Base-by-base conservation (phyloP, 2,888 invertebrate genomes). In the Dicranocentrus wangi region DNA sequence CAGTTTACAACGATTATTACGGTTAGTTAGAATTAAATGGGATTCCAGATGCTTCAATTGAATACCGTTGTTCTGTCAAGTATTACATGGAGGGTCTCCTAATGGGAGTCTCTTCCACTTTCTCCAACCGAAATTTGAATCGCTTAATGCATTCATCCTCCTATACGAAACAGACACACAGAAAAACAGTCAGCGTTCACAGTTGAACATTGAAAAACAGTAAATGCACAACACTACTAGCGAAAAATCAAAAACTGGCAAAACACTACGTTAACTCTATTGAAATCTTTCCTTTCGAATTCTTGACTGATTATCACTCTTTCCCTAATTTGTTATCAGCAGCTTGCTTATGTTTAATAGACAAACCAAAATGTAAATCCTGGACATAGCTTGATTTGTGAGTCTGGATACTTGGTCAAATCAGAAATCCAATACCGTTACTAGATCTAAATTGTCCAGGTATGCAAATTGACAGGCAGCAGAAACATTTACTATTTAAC, bases 91-190 rank as follows among this genome's bases (percentile, higher is more conserved):
- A 77, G 78, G 84, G 84, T 84, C 81, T 84, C 82, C 80, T 81
- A 81, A 55, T 69, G 80, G 77, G 79, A 84, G 83, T 82, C 80
- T 84, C 77, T 82, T 80, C 83, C 77, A 76, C 71, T 80, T 76
- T 78, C 80, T 73, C 79, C 76, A 73, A 73, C 53, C 61, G 77
- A 80, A 79, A 81, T 78, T 84, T 73, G 75, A 70, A 78, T 82
- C 77, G 73, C 70, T 69, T 80, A 81, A 81, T 65, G 81, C 75
- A 81, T 75, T 84, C 82, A 83, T 83, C 84, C 84, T 84, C 84
- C 84, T 84, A 83, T 70, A 82, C 78, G 75, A 84, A 79, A 84
- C 72, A 84, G 63, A 83, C 77, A 83, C 75, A 83, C 76, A 82
- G 65, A 83, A 81, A 79, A 79, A 84, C 71, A 82, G 80, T 84